Percentiles rank a stretch among this genome's conserved stretches.
Conservation (phyloP, 2,888 invertebrate species). For the Cyclophora punctaria region DNA sequence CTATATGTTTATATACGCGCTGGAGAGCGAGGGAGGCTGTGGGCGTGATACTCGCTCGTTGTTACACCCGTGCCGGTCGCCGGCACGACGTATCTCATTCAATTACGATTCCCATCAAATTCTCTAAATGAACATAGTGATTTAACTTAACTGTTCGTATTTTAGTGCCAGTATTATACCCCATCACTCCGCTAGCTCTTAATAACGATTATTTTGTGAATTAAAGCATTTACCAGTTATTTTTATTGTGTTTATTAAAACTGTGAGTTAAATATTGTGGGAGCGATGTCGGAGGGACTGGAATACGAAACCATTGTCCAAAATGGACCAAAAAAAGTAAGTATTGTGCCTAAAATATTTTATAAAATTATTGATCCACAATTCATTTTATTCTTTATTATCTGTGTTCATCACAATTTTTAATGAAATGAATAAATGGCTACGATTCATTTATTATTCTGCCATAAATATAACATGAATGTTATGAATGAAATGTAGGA, state of each 20-base stretch:
- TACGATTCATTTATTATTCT: no score
- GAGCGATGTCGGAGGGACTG: slow-evolving; percentile 75
- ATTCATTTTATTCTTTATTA: no score
- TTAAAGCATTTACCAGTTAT: slow-evolving; percentile 38
- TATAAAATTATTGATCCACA: neutral
- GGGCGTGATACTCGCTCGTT: slow-evolving; percentile 52
- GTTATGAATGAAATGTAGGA: no score
- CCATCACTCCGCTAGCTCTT: slow-evolving; percentile 30
- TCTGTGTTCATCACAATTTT: no score
- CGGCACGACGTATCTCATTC: slow-evolving; percentile 45
- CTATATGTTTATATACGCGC: slow-evolving; percentile 39
- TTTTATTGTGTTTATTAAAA: slow-evolving; percentile 37
- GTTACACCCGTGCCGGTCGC: slow-evolving; percentile 55
- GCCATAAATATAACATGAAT: no score
- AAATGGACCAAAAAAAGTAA: slow-evolving; percentile 79
- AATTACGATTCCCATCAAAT: slow-evolving; percentile 46
- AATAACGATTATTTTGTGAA: slow-evolving; percentile 28
- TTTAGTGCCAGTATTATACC: slow-evolving; percentile 43
- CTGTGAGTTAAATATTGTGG: slow-evolving; percentile 52
- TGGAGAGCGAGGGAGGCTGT: slow-evolving; percentile 65
- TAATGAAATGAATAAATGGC: no score
- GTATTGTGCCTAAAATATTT: slow-evolving; percentile 27
- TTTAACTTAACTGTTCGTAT: slow-evolving; percentile 37
- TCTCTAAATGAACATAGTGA: slow-evolving; percentile 52
- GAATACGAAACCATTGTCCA: slow-evolving; percentile 79